Conservation (phyloP, 2,888 invertebrate species). For the Pseudanteris insignis region DNA sequence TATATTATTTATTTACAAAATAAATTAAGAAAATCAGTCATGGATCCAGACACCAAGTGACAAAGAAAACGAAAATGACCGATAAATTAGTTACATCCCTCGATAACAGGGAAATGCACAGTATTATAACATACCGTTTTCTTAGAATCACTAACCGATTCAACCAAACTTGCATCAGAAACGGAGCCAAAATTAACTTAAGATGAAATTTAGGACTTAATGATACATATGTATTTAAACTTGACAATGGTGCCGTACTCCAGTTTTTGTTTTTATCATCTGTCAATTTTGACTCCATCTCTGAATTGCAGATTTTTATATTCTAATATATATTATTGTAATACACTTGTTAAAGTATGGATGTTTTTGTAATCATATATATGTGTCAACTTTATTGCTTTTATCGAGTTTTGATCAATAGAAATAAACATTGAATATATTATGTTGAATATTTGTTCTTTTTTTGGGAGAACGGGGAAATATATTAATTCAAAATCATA, state of each 20-base stretch:
- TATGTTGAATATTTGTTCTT: constrained; percentile 26
- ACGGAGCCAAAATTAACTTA: constrained; percentile 21
- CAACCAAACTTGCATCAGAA: constrained; percentile 19
- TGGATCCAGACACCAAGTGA: constrained; percentile 7
- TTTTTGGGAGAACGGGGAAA: no score
- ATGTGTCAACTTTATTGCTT: constrained; percentile 35
- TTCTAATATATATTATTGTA: constrained; percentile 38
- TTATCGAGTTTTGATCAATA: constrained; percentile 28
- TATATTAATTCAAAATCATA: no score
- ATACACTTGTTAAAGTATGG: constrained; percentile 35
- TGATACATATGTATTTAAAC: neutral
- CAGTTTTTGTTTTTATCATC: neutral
- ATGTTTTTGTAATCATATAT: constrained; percentile 36
- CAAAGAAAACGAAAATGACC: constrained; percentile 10
- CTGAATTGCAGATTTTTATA: constrained; percentile 30
- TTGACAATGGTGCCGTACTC: no score
- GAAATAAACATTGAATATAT: constrained; percentile 26
- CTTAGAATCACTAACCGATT: constrained; percentile 28
- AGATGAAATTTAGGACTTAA: neutral
- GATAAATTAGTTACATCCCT: constrained; percentile 18
- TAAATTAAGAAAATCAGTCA: constrained; percentile 3
- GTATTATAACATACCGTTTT: constrained; percentile 41
- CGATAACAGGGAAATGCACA: constrained; percentile 28
- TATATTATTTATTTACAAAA: constrained; percentile 36
- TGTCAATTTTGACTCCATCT: constrained; percentile 20